Conservation (phyloP, 2,797 vertebrate genomes). For the Darevskia nairensis region DNA sequence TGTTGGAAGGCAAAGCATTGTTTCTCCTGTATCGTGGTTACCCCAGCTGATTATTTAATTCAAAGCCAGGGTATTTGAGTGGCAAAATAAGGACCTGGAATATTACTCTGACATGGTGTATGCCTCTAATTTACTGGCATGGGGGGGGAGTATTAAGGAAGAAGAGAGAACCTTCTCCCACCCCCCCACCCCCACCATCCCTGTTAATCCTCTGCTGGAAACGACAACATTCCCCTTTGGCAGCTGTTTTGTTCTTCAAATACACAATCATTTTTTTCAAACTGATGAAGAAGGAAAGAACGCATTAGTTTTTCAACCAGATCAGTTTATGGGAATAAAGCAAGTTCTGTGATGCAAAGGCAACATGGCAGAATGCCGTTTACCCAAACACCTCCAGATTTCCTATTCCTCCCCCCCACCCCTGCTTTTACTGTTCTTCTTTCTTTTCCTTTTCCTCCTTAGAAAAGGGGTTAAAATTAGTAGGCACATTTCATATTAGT, state of each 20-base stretch:
- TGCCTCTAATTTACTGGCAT: conserved; percentile 54
- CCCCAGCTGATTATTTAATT: conserved; percentile 35
- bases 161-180: conserved; percentile 53
- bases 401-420: conserved; percentile 48
- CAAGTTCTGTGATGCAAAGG: conserved; percentile 67
- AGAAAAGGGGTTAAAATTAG: conserved; percentile 90
- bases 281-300: conserved; percentile 74
- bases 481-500: conserved; percentile 94
- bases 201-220: conserved; percentile 69
- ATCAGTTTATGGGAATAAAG: conserved; percentile 72
- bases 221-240: conserved; percentile 59
- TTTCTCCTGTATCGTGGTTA: conserved; percentile 46
- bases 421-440: conserved; percentile 70
- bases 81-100: conserved; percentile 46
- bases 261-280: conserved; percentile 75
- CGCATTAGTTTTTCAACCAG: conserved; percentile 73
- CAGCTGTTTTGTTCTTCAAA: conserved; percentile 79
- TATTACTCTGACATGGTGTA: conserved; percentile 48
- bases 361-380: conserved; percentile 73
- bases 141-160: background rate
- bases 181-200: conserved; percentile 6
- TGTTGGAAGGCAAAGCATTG: conserved; percentile 49
- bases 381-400: conserved; percentile 73
- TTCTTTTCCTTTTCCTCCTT: conserved; percentile 74
- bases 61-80: conserved; percentile 32